These are phyloP conservation scores for Vesta saturnalis DNA, from an alignment of 2,888 invertebrate genomes.

Conservation along the genomic window DNA sequence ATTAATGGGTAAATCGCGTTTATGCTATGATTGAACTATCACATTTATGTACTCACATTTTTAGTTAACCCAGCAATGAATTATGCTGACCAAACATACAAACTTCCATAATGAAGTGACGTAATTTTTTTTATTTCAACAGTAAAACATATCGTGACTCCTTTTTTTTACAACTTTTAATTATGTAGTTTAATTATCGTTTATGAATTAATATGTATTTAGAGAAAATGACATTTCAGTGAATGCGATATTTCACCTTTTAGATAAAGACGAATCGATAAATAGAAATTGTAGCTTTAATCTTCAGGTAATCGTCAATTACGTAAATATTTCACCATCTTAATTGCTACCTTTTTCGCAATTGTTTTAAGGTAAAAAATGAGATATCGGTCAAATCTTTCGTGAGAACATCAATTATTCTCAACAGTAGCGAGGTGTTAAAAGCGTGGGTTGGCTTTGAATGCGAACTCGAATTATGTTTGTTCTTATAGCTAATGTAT, in stretches of 20 bases:
- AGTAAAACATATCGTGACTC: background rate
- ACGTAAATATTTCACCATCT: too few species aligned
- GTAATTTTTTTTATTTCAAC: conserved; percentile 7
- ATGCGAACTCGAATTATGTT: conserved; percentile 57
- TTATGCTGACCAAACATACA: conserved; percentile 7
- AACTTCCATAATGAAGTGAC: background rate
- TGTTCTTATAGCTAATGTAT: conserved; percentile 60
- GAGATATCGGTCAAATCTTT: conserved; percentile 45
- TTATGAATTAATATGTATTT: background rate
- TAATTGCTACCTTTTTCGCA: background rate
- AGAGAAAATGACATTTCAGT: background rate
- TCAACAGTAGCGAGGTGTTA: conserved; percentile 57
- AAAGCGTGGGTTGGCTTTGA: conserved; percentile 56
- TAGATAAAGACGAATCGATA: conserved; percentile 1
- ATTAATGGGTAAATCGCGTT: conserved; percentile 19
- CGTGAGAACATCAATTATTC: conserved; percentile 49
- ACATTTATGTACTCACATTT: conserved; percentile 2
- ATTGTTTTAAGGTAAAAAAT: conserved; percentile 17
- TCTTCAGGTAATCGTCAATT: too few species aligned
- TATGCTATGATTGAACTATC: conserved; percentile 15
- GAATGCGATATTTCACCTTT: too few species aligned
- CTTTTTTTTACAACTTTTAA: background rate
- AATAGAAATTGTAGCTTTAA: conserved; percentile 1
- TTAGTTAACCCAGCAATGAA: conserved; percentile 2
- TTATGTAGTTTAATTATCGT: background rate